Base-by-base conservation (phyloP, 1,140 invertebrate genomes). In the Pseudomyrmex concolor region DNA sequence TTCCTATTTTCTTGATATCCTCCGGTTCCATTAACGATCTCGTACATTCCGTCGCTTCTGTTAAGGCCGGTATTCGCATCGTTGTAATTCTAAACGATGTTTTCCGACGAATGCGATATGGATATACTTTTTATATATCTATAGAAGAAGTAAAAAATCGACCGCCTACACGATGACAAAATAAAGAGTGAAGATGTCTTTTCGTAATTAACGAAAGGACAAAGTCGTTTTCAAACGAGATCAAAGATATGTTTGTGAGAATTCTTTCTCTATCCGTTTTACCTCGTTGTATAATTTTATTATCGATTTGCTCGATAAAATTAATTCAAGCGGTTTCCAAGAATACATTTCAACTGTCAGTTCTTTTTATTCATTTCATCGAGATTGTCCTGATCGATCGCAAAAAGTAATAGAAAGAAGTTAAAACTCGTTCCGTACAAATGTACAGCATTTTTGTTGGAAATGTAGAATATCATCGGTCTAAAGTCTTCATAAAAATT, bases 301-400 rank as follows among this genome's bases (percentile, higher is more conserved):
- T 54, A 80, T 80, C 66, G 76, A 80, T 80, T 80, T 22, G 12
- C 54, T 8, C 22, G 66, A 66, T 80, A 80, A 80, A 80, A 80
- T 80, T 80, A 80, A 80, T 80, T 80, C 76, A 59, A 71, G n/a
- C 22, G 43, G 54, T 59, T 45, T 71, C 66, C 66, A 8, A 59
- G 48, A 59, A 80, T 77, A 84, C 59, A 81, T 59, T 84, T 22
- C 57, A 43, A 67, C 70, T 48, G 51, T 25, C 64, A 89, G 43
- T 63, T 25, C 55, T 71, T 80, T 78, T 77, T 86, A 83, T 74
- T 60, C 17, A 43, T 22, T 43, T 7, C n/a, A 63, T 77, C 34
- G n/a, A 80, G 55, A 71, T 50, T 48, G 10, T 43, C 43, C 2
- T 25, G 64, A 57, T 57, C 43, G 64, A 78, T 68, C 8, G 63